These are phyloP conservation scores for Etia nguti DNA, from an alignment of 2,113 vertebrate species.

Conservation along the genomic window DNA sequence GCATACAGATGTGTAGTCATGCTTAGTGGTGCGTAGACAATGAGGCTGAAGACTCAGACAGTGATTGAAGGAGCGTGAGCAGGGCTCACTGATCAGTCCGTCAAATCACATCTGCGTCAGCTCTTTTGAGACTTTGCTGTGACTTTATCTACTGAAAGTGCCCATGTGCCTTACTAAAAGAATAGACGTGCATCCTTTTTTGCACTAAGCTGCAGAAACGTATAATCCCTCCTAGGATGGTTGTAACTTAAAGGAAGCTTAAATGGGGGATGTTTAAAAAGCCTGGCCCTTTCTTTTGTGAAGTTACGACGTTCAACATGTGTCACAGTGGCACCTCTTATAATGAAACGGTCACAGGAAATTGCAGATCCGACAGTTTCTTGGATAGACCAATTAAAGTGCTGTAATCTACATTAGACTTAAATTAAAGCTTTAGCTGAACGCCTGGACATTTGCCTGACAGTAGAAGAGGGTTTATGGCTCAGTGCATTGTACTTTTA, in stretches of 20 bases:
- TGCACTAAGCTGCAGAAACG: slow-evolving; percentile 6
- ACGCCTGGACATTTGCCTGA: neutral
- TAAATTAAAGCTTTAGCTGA: slow-evolving; percentile 14
- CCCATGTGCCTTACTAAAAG: neutral
- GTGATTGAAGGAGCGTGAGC: slow-evolving; percentile 22
- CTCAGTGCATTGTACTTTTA: neutral
- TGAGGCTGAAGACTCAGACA: neutral
- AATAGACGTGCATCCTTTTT: neutral
- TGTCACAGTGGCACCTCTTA: slow-evolving; percentile 23
- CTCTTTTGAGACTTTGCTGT: neutral
- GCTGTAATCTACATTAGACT: slow-evolving; percentile 25
- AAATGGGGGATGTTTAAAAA: slow-evolving; percentile 3
- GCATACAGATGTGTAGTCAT: neutral
- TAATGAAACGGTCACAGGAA: slow-evolving; percentile 12
- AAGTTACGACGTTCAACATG: neutral
- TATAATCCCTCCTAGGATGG: slow-evolving; percentile 14
- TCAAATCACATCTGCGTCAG: slow-evolving; percentile 19
- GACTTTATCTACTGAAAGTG: slow-evolving; percentile 1
- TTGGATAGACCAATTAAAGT: slow-evolving; percentile 32
- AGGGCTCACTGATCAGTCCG: neutral
- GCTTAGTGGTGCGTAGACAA: neutral
- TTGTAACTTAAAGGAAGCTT: neutral
- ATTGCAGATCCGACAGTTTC: slow-evolving; percentile 35
- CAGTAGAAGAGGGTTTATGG: neutral
- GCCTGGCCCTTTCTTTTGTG: neutral